Conservation (phyloP, 2,797 vertebrate genomes). For the Lates japonicus region DNA sequence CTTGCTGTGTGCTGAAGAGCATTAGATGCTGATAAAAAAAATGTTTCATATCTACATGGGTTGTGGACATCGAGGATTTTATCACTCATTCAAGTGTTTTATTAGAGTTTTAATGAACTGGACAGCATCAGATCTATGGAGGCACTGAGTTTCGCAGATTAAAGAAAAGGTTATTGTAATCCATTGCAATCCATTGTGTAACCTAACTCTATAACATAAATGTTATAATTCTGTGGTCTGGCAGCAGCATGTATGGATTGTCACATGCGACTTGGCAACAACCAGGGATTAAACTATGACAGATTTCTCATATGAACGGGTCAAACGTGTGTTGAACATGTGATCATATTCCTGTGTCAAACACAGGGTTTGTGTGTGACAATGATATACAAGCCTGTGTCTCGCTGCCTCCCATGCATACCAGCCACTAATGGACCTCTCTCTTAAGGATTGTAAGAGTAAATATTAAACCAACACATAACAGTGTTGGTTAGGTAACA, state of each 20-base stretch:
- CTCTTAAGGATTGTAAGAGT: slow-evolving; percentile 33
- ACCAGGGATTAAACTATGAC: not conserved
- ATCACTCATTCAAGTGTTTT: not conserved
- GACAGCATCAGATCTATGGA: not conserved
- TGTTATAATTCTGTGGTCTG: not conserved
- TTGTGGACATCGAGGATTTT: no score
- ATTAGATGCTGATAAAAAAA: not conserved
- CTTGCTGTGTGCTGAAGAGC: not conserved
- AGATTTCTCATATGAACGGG: not conserved
- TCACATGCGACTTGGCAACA: not conserved
- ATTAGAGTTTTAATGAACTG: not conserved
- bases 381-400: slow-evolving; percentile 12
- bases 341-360: slow-evolving; percentile 7
- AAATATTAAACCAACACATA: slow-evolving; percentile 53
- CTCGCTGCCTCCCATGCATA: slow-evolving; percentile 6
- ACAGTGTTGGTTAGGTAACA: slow-evolving; percentile 38
- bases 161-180: not conserved
- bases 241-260: not conserved
- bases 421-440: slow-evolving; percentile 47
- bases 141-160: not conserved
- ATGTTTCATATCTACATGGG: not conserved
- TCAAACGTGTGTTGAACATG: slow-evolving; percentile 4
- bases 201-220: no score
- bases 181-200: no score
- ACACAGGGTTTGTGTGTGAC: slow-evolving; percentile 5